Evolutionary conservation across 1,140 invertebrate genomes (phyloP), one percentile per base, ranked within the genome.

Genomic region (Ceratina japonica): DNA sequence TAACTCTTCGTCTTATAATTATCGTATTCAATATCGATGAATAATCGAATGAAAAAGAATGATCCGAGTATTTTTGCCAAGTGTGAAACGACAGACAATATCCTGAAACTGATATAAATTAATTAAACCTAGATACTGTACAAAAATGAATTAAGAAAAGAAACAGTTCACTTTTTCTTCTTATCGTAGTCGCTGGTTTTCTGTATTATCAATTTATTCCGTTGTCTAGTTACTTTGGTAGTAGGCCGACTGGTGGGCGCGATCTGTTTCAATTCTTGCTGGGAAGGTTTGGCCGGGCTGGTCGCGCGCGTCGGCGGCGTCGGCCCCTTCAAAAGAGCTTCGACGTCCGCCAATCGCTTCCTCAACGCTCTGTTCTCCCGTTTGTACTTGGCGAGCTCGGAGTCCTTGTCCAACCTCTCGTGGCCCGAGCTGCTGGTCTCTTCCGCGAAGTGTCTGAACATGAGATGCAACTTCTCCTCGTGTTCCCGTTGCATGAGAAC

Each of bases 171-270:
- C 24, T 90, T 91, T 58, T 89, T 89, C 62, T 81, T 84, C 12
- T 89, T 88, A 51, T 90, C 89, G 72, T 79, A 85, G 59, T 89
- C 87, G 22, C 82, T 90, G 15, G 90, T 94, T 87, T 95, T 95
- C 76, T 96, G 94, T 87, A 96, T 96, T 75, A 96, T 95, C 12
- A 96, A 93, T 89, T 96, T 96, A 89, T 96, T 96, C 84, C 95
- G 95, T 83, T 96, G 94, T 77, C 95, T 94, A 15, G 95, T 96
- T 7, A 96, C 95, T 89, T 95, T 96, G 2, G 96, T 95, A 44
- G 94, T 94, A 0, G 94, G 94, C 0, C 93, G 85, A 64, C 93
- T 93, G 18, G 93, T 94, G 27, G 94, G 85, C 15, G 86, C 79
- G 44, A 87, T 85, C 62, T 91, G 89, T 59, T 91, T 93, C 2